phyloP scores from a whole-genome alignment of 2,797 vertebrate genomes.

The Cuniculus paca region DNA sequence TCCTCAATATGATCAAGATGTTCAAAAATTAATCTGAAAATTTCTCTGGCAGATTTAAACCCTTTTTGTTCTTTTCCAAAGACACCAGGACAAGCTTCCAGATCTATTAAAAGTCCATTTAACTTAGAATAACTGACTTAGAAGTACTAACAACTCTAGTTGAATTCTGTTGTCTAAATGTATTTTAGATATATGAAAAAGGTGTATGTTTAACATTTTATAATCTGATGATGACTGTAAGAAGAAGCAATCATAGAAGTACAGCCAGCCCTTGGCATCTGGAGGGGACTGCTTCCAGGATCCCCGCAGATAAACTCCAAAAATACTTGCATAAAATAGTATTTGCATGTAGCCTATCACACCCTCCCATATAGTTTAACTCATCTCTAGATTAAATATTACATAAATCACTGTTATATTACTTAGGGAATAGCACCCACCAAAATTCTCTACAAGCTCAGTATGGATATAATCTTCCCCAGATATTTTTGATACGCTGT shows the following conservation, averaged over 20 bases:
- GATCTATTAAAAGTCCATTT: not conserved
- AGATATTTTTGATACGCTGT: not conserved
- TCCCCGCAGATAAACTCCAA: not conserved
- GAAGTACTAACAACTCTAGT: not conserved
- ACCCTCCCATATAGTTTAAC: not conserved
- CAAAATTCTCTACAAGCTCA: not conserved
- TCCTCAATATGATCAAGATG: not conserved
- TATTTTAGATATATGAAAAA: not conserved
- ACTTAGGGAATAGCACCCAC: not conserved
- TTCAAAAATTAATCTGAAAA: constrained; percentile 44
- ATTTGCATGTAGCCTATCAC: not conserved
- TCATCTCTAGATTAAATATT: not conserved
- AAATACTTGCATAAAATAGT: not conserved
- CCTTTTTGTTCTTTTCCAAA: constrained; percentile 56
- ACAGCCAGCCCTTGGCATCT: not conserved
- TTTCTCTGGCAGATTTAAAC: not conserved
- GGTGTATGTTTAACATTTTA: not conserved
- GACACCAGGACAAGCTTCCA: constrained; percentile 16
- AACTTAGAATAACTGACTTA: constrained; percentile 15
- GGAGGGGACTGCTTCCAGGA: not conserved
- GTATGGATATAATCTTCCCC: not conserved
- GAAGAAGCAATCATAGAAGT: not conserved
- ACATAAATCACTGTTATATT: not conserved
- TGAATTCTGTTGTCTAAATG: constrained; percentile 16
- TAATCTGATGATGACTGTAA: not conserved